phyloP scores from a whole-genome alignment of 1,140 invertebrate species.

The Microplitis demolitor region DNA sequence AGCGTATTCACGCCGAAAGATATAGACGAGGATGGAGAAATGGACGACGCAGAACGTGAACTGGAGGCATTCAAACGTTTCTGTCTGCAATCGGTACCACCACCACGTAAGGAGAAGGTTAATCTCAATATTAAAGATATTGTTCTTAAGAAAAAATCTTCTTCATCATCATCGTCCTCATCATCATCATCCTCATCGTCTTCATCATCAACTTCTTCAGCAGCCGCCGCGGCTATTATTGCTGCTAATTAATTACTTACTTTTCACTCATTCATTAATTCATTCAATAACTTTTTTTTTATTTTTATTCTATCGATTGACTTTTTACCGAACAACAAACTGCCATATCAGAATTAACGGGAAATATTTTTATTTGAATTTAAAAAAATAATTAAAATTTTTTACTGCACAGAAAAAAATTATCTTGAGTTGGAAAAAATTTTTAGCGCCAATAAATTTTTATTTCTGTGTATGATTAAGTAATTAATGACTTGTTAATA shows the following conservation, averaged over 20 bases:
- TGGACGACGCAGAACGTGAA: constrained; percentile 77
- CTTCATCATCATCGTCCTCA: constrained; percentile 37
- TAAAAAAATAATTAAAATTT: not conserved
- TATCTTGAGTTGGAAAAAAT: no score
- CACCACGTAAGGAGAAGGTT: constrained; percentile 72
- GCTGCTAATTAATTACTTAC: constrained; percentile 42
- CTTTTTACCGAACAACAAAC: not conserved
- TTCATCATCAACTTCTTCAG: constrained; percentile 30
- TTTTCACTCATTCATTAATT: constrained; percentile 1
- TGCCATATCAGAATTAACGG: not conserved
- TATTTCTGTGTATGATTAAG: no score
- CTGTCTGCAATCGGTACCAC: constrained; percentile 74
- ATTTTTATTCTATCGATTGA: no score
- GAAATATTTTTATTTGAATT: not conserved
- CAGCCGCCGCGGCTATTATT: constrained; percentile 41
- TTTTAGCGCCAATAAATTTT: no score
- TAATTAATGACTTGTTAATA: not conserved
- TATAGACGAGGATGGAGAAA: constrained; percentile 75
- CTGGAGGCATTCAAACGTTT: constrained; percentile 81
- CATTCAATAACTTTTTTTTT: not conserved
- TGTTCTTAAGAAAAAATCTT: constrained; percentile 69
- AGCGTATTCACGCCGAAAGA: constrained; percentile 79
- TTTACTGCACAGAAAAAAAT: no score
- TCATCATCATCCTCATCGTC: constrained; percentile 39
- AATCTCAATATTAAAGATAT: constrained; percentile 77